Conservation (phyloP, 2,888 invertebrate genomes). For the Anthrax anthrax region DNA sequence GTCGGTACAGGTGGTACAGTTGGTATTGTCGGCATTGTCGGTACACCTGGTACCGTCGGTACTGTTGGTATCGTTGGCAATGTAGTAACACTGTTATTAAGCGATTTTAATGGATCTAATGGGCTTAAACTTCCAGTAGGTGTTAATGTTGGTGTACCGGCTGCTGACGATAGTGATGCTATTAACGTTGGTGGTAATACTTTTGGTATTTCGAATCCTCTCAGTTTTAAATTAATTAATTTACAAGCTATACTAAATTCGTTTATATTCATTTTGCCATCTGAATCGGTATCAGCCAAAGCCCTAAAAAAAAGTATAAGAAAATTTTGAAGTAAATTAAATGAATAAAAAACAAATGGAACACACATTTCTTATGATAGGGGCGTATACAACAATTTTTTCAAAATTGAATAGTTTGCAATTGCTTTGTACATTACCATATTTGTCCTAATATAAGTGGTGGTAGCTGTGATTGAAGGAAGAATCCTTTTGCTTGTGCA, state of each 20-base stretch:
- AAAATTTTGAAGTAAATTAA: too few relatives aligned
- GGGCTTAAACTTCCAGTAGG: constrained; percentile 31
- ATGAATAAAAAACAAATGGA: too few relatives aligned
- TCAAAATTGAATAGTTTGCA: too few relatives aligned
- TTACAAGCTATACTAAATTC: constrained; percentile 99
- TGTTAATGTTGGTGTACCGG: constrained; percentile 32
- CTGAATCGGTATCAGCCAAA: constrained; percentile 87
- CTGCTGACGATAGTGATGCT: constrained; percentile 46
- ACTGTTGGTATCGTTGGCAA: constrained; percentile 13
- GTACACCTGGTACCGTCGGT: constrained; percentile 21
- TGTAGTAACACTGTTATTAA: neutral
- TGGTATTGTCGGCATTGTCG: constrained; percentile 8
- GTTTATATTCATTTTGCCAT: constrained; percentile 89
- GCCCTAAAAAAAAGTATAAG: constrained; percentile 38
- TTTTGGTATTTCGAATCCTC: constrained; percentile 83
- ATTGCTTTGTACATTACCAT: constrained; percentile 53
- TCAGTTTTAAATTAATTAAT: constrained; percentile 81
- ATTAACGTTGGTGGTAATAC: constrained; percentile 63
- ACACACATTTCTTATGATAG: too few relatives aligned
- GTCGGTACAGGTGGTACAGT: too few relatives aligned
- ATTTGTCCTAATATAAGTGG: constrained; percentile 83
- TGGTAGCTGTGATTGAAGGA: constrained; percentile 83
- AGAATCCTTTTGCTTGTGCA: constrained; percentile 84
- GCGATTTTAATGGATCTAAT: constrained; percentile 23
- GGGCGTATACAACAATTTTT: too few relatives aligned